Evolutionary conservation across 2,888 invertebrate species (phyloP).

Genomic region (Andrena camellia): DNA sequence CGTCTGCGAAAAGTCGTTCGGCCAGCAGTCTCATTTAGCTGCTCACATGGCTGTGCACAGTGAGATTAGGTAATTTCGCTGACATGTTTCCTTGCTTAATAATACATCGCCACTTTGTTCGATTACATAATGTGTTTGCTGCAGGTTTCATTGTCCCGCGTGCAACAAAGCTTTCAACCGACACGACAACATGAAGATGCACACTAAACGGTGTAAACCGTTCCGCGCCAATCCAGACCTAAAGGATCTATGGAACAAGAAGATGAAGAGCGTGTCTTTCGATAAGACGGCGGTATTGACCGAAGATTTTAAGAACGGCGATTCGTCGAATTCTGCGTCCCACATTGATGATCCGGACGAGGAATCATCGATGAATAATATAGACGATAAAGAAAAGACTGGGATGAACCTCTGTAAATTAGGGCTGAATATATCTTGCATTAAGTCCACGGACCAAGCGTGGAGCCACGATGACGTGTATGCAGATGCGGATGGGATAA

Average conservation of each 20-base stretch:
- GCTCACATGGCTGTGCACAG: slow-evolving; percentile 81
- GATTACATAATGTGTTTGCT: slow-evolving; percentile 13
- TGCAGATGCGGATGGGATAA: not conserved
- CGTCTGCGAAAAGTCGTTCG: slow-evolving; percentile 76
- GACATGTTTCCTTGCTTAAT: not conserved
- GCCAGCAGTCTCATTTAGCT: slow-evolving; percentile 80
- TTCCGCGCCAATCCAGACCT: slow-evolving; percentile 77
- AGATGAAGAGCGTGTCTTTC: slow-evolving; percentile 49
- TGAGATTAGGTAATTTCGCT: slow-evolving; percentile 70
- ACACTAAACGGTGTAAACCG: slow-evolving; percentile 76
- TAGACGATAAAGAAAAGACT: slow-evolving; percentile 27
- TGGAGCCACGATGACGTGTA: slow-evolving; percentile 1
- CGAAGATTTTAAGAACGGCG: not conserved
- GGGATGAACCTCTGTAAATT: slow-evolving; percentile 39
- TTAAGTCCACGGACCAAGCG: slow-evolving; percentile 19
- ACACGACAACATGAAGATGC: slow-evolving; percentile 81
- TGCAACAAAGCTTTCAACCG: slow-evolving; percentile 79
- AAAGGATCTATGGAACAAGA: slow-evolving; percentile 58
- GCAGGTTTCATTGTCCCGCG: slow-evolving; percentile 78
- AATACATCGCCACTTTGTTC: not conserved
- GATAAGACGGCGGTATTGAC: slow-evolving; percentile 5
- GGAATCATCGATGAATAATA: not conserved
- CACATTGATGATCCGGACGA: not conserved
- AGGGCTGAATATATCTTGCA: slow-evolving; percentile 46
- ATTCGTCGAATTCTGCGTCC: not conserved